phyloP scores from a whole-genome alignment of 1,140 invertebrate genomes.

The Drosophila ercepeae region DNA sequence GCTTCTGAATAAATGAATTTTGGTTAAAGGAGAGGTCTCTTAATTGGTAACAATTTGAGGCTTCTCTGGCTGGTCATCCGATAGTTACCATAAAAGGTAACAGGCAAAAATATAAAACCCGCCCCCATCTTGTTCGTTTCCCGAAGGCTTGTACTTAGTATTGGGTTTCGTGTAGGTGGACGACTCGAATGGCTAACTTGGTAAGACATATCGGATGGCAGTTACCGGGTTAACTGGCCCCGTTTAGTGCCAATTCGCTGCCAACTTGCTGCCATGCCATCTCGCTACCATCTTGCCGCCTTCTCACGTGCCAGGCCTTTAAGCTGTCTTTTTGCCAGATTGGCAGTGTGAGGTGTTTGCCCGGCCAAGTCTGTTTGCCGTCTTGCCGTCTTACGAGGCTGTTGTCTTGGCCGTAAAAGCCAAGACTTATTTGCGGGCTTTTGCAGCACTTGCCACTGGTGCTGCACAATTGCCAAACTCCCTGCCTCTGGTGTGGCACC shows the following conservation, averaged over 20 bases:
- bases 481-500: neutral
- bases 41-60: too few relatives aligned
- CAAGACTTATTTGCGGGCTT: constrained; percentile 43
- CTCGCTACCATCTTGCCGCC: too few relatives aligned
- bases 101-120: too few relatives aligned
- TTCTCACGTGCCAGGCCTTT: neutral
- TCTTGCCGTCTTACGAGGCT: constrained; percentile 11
- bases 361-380: constrained; percentile 48
- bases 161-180: neutral
- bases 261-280: too few relatives aligned
- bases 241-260: constrained; percentile 5
- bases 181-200: neutral
- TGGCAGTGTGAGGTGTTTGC: constrained; percentile 5
- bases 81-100: neutral
- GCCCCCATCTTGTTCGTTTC: neutral
- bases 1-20: too few relatives aligned
- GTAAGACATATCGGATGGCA: constrained; percentile 6
- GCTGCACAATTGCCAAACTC: neutral
- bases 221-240: constrained; percentile 1
- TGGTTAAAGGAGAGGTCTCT: too few relatives aligned
- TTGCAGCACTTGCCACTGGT: constrained; percentile 13
- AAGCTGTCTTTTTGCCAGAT: neutral
- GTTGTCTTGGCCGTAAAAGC: constrained; percentile 17
- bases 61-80: neutral
- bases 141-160: neutral